Base-by-base conservation (phyloP, 2,113 vertebrate species). In the Saccopteryx bilineata region DNA sequence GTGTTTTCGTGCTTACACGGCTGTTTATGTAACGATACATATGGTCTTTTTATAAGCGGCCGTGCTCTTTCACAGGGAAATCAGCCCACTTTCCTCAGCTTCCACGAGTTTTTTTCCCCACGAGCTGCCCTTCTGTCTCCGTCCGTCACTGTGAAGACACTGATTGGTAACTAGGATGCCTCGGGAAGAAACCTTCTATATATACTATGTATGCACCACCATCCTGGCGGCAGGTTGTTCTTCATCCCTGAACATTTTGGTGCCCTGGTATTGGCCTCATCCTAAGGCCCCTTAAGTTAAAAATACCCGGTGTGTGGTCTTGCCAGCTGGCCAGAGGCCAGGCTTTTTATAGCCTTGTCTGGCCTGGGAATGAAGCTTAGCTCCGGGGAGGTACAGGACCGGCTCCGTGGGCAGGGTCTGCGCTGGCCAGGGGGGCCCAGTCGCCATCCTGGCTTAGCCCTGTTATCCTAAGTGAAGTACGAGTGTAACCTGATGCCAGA, bases 281-380 rank as follows among this genome's bases (percentile, higher is more conserved):
- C 58, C 68, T 85, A 52, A 89, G 89, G 91, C 85, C 92, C 90
- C 85, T 91, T 31, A 56, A 89, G 94, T 95, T 97, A 97, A 96
- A 96, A 97, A 97, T 97, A 96, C 93, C 84, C 72, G 11, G 86
- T 95, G 94, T 96, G 97, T 96, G 97, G 96, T 92, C 96, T 50
- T 91, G 96, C 97, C 97, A 97, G 80, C 91, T 96, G 97, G 96
- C 95, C 23, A 0, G 9, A 50, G 61, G 96, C 97, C 97, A 98
- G 86, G 95, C 84, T 97, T 96, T 97, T 97, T 97, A 97, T 97
- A 97, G 92, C 93, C 60, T 65, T 1, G 24, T 91, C 94, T 97
- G 95, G 95, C 91, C 79, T 96, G 96, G 94, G 91, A 91, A 85
- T 86, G 93, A 76, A 74, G 84, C 76, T 83, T 1, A 33, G 76